Evolutionary conservation across 1,140 invertebrate species (phyloP).

Genomic region (Drosophila yakuba): DNA sequence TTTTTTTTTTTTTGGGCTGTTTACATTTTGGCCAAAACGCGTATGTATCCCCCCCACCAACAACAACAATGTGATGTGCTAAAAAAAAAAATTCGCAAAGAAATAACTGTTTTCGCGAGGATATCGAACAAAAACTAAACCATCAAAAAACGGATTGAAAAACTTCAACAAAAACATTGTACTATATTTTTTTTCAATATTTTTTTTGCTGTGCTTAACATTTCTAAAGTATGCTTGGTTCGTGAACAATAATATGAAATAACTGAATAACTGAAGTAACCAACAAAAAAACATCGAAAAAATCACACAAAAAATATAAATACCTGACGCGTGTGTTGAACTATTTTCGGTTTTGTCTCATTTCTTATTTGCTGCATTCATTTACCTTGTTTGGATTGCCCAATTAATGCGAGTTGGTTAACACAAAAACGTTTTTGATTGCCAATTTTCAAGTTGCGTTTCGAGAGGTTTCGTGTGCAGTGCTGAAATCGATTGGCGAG

Average conservation of each 20-base stretch:
- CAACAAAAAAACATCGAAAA: slow-evolving; percentile 3
- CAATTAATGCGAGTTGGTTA: slow-evolving; percentile 49
- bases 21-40: slow-evolving; percentile 36
- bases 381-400: slow-evolving; percentile 35
- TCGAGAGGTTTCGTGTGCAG: slow-evolving; percentile 40
- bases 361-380: slow-evolving; percentile 38
- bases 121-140: slow-evolving; percentile 9
- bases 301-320: slow-evolving; percentile 3
- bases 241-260: slow-evolving; percentile 10
- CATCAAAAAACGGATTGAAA: neutral
- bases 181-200: slow-evolving; percentile 35
- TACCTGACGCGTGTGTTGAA: slow-evolving; percentile 55
- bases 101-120: slow-evolving; percentile 14
- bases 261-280: slow-evolving; percentile 10
- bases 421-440: slow-evolving; percentile 49
- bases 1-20: slow-evolving; percentile 19
- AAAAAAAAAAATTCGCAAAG: slow-evolving; percentile 7
- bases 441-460: slow-evolving; percentile 52
- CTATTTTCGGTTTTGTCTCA: slow-evolving; percentile 44
- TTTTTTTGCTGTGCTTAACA: slow-evolving; percentile 34
- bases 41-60: slow-evolving; percentile 31
- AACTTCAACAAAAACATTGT: neutral
- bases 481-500: slow-evolving; percentile 25
- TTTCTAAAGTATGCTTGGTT: neutral
- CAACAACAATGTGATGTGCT: slow-evolving; percentile 9